phyloP scores from a whole-genome alignment of 2,888 invertebrate genomes.

The Isoperla grammatica region DNA sequence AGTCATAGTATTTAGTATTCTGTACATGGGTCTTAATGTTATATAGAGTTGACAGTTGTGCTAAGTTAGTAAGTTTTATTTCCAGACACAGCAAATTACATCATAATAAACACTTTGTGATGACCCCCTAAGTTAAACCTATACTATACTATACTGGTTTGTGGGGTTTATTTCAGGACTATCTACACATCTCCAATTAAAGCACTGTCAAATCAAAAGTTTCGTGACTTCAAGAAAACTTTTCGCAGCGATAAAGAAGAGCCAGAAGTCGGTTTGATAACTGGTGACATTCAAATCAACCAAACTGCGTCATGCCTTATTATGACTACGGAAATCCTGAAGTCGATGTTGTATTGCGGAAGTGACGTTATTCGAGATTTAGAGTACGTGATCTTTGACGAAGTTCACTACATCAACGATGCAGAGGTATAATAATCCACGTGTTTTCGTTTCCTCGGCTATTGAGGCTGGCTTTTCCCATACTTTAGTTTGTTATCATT shows the following conservation, averaged over 20 bases:
- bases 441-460: too few species aligned
- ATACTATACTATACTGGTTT: too few species aligned
- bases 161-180: constrained; percentile 52
- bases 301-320: constrained; percentile 90
- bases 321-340: constrained; percentile 98
- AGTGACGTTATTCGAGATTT: constrained; percentile 93
- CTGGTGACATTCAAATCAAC: constrained; percentile 94
- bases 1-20: too few species aligned
- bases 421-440: too few species aligned
- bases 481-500: not conserved
- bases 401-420: constrained; percentile 99
- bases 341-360: constrained; percentile 91
- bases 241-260: constrained; percentile 53
- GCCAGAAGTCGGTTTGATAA: constrained; percentile 81
- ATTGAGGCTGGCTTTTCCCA: constrained; percentile 30
- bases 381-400: constrained; percentile 98
- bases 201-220: constrained; percentile 98
- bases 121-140: too few species aligned
- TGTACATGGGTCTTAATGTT: too few species aligned
- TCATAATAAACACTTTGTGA: too few species aligned
- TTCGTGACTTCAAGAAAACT: constrained; percentile 88
- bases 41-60: too few species aligned
- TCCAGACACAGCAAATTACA: too few species aligned
- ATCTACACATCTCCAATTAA: constrained; percentile 99
- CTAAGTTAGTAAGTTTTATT: too few species aligned